Percentiles rank a stretch among this genome's conserved stretches.
phyloP scores from a whole-genome alignment of 2,113 vertebrate genomes.

The Mormyrus iriodes region DNA sequence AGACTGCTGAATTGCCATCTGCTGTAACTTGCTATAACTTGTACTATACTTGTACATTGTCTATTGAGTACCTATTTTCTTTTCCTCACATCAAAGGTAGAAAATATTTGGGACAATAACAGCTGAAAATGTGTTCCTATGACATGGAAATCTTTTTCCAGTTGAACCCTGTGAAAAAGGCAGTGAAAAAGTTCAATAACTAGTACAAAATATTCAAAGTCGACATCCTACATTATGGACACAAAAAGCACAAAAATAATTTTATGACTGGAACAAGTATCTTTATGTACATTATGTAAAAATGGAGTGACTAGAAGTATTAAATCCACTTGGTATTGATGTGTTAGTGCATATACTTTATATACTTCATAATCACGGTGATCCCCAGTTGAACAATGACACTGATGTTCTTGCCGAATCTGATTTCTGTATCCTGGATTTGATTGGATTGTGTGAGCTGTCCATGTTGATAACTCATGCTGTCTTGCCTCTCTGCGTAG shows the following conservation, averaged over 20 bases:
- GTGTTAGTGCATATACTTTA: not conserved
- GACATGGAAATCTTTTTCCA: not conserved
- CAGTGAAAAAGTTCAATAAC: not conserved
- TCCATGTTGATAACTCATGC: not conserved
- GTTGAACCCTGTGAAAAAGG: no score
- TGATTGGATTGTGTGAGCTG: not conserved
- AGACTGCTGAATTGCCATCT: not conserved
- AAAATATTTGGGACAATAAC: not conserved
- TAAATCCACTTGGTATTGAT: not conserved
- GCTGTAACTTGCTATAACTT: not conserved
- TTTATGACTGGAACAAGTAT: not conserved
- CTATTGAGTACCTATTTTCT: not conserved
- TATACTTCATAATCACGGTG: not conserved
- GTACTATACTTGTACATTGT: not conserved
- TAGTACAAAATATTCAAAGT: not conserved
- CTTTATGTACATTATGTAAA: not conserved
- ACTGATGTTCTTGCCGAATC: not conserved
- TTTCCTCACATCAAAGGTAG: not conserved
- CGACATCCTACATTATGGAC: not conserved
- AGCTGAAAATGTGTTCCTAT: not conserved
- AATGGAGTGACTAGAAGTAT: not conserved
- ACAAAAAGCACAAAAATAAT: not conserved
- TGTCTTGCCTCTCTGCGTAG: conserved; percentile 60
- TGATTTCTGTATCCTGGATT: not conserved
- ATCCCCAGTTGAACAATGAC: not conserved